Base-by-base conservation (phyloP, 2,888 invertebrate species). In the Phortica okadai region DNA sequence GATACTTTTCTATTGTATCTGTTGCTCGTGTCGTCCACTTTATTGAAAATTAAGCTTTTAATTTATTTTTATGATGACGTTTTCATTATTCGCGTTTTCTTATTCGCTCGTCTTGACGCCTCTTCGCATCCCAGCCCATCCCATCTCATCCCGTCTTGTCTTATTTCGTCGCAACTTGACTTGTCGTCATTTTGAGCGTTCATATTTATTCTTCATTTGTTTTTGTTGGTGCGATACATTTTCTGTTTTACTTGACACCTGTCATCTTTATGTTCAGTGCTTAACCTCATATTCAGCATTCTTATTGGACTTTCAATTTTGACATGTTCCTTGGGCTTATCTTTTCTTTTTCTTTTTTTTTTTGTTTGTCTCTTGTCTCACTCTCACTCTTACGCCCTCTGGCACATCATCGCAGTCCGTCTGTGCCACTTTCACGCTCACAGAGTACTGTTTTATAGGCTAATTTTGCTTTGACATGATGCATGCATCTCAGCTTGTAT, bases 211-310 rank as follows among this genome's bases (percentile, higher is more conserved):
- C 45, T n/a, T 69, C 16, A 44, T 54, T 73, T 33, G 73, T n/a
- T 33, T 25, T 58, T 72, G 16, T 44, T 73, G 5, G 16, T 41
- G 11, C 21, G 56, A 25, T 56, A 72, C 69, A 42, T 11, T 44
- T 11, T 6, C 25, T 62, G 82, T 75, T 76, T 82, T 78, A 86
- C 81, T 82, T 88, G 87, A 86, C 88, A 88, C 84, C 88, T 88
- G 88, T 87, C 87, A 87, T 87, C 87, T 88, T 87, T 88, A 83
- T 82, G 84, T 86, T 72, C n/a, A 8, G 54, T 6, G 56, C 70
- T 83, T 79, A 80, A 86, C 82, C 82, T 80, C 33, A 33, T 33
- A 66, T 21, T 45, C 56, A 67, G 42, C 41, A 67, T 70, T 62
- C 25, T 62, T 62, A 62, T 62, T 62, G 62, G 62, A 62, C 50